Evolutionary conservation across 2,113 vertebrate species (phyloP).

Genomic region (Ascaphus truei): DNA sequence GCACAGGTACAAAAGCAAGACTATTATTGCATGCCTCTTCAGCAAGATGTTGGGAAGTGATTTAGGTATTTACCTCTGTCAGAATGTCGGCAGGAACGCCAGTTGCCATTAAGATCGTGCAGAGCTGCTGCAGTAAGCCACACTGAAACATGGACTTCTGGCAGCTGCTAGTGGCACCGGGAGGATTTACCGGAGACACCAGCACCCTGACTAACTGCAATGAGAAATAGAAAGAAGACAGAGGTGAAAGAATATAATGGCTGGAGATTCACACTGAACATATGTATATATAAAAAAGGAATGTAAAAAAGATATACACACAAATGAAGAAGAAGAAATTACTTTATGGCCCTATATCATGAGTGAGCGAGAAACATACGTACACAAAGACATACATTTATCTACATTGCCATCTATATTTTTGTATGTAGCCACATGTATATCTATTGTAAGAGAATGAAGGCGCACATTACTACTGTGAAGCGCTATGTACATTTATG

Average conservation of each 20-base stretch:
- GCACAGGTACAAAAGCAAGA: too few species aligned
- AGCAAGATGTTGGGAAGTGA: too few species aligned
- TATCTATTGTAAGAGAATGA: too few species aligned
- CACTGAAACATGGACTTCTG: conserved; percentile 96
- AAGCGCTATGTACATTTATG: too few species aligned
- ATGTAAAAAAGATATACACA: neutral
- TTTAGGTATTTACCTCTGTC: conserved; percentile 83
- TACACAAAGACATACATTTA: too few species aligned
- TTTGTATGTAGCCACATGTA: too few species aligned
- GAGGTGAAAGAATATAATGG: neutral
- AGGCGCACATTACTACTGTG: too few species aligned
- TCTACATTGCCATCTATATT: too few species aligned
- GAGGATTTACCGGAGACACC: conserved; percentile 91
- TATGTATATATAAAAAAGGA: too few species aligned
- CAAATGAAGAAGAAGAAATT: neutral
- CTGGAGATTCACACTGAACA: too few species aligned
- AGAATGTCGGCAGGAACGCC: conserved; percentile 95
- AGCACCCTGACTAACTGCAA: conserved; percentile 86
- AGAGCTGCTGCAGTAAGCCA: conserved; percentile 88
- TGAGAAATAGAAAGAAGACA: neutral
- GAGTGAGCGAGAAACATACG: neutral
- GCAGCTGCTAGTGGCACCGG: conserved; percentile 89
- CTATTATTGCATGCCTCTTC: too few species aligned
- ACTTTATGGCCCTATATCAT: too few species aligned
- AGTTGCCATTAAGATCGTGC: conserved; percentile 94